Base-by-base conservation (phyloP, 2,888 invertebrate genomes). In the Epicampocera succincta region DNA sequence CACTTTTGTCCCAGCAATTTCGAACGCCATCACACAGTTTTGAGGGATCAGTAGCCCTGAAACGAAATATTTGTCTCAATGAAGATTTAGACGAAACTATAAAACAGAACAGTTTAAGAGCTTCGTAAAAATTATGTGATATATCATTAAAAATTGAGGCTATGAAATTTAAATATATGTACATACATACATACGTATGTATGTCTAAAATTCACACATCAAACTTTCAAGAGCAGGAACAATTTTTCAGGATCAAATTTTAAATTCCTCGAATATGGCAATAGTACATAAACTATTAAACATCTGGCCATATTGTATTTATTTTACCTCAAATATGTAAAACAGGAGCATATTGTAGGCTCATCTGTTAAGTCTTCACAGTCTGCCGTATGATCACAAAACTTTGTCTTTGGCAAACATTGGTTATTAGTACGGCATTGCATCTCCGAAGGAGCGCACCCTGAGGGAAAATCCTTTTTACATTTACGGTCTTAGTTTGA, bases 361-460 rank as follows among this genome's bases (percentile, higher is more conserved):
- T 96, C 96, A 87, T 96, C 96, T 4, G 93, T 94, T 15, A 92
- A 92, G 87, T 96, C 96, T 0, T 92, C 93, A 87, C 96, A 96
- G 86, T 96, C 95, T 40, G 93, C 89, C 0, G 90, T 88, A 13
- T 93, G 93, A 86, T 96, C 93, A 86, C 95, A 95, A 87, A 95
- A 96, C 44, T 92, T 90, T 38, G 92, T 92, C 87, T 96, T 96
- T 0, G 93, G 91, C 11, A 96, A 90, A 87, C 96, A 96, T 79
- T 92, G 92, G 1, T 94, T 93, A 83, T 93, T 94, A 8, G 89
- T 90, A 86, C 96, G 96, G 87, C 93, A 94, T 75, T 88, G 88
- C 84, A 96, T 89, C 87, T 96, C 93, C 0, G 93, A 92, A 15
- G 91, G 90, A 0, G 90, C 90, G 88, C 96, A 96, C 85, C 91